phyloP scores from a whole-genome alignment of 2,113 vertebrate species.

The Ailurus styani region DNA sequence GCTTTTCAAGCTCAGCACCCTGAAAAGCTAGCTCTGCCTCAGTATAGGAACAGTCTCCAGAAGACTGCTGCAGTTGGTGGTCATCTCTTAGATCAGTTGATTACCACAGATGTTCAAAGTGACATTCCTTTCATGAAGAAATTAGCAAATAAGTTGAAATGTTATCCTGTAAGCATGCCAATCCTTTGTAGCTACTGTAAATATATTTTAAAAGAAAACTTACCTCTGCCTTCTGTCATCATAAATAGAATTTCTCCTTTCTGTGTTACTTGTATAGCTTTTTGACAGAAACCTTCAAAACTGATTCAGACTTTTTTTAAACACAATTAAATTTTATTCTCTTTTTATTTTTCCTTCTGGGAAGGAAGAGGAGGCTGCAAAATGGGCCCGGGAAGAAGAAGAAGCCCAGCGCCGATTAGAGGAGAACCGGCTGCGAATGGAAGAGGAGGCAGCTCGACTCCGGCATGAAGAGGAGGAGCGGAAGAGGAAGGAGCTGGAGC shows the following conservation, averaged over 20 bases:
- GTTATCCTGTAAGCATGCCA: background rate
- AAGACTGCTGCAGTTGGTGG: background rate
- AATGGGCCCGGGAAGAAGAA: constrained; percentile 83
- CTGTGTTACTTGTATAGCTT: background rate
- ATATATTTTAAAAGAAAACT: background rate
- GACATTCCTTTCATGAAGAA: background rate
- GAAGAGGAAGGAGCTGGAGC: constrained; percentile 86
- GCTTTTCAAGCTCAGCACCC: background rate
- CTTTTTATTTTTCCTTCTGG: constrained; percentile 67
- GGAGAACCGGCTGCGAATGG: constrained; percentile 87
- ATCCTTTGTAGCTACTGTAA: background rate
- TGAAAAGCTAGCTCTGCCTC: background rate
- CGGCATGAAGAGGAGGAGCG: constrained; percentile 89
- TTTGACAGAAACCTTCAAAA: background rate
- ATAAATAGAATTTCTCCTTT: background rate
- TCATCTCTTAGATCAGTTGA: background rate
- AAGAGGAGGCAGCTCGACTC: constrained; percentile 90
- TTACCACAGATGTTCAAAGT: background rate
- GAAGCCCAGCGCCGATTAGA: constrained; percentile 90
- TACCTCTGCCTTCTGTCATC: background rate
- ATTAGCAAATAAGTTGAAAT: background rate
- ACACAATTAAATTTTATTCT: background rate
- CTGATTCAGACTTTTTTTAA: background rate
- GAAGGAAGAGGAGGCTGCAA: constrained; percentile 91
- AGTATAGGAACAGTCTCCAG: background rate